These are phyloP conservation scores for Arrhamphus sclerolepis DNA, from an alignment of 2,797 vertebrate genomes.

Conservation along the genomic window DNA sequence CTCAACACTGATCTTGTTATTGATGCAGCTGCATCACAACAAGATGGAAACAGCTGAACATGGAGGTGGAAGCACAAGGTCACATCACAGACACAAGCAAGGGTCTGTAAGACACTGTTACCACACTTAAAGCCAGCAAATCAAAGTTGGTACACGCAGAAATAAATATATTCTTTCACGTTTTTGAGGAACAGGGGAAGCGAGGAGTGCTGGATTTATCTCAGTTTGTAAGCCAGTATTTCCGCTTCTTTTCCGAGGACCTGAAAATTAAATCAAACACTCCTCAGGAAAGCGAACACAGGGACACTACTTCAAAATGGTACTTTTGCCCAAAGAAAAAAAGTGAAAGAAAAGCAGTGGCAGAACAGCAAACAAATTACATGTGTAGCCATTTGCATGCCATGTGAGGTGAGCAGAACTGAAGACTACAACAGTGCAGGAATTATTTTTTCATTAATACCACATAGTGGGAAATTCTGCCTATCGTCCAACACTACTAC, in stretches of 20 bases:
- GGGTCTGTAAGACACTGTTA: slow-evolving; percentile 29
- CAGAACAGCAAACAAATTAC: slow-evolving; percentile 44
- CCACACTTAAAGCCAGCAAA: slow-evolving; percentile 60
- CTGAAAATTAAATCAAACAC: slow-evolving; percentile 81
- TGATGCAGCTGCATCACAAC: slow-evolving; percentile 58
- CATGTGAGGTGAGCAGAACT: slow-evolving; percentile 10
- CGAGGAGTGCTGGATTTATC: slow-evolving; percentile 80
- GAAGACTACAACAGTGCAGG: slow-evolving; percentile 13
- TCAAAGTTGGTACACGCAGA: slow-evolving; percentile 44
- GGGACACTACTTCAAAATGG: slow-evolving; percentile 23
- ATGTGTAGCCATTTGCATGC: slow-evolving; percentile 50
- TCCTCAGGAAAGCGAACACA: slow-evolving; percentile 69
- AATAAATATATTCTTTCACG: slow-evolving; percentile 69
- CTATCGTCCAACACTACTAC: not conserved
- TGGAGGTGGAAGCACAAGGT: slow-evolving; percentile 40
- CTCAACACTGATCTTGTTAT: slow-evolving; percentile 56
- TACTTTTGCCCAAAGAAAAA: slow-evolving; percentile 27
- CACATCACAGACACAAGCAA: slow-evolving; percentile 65
- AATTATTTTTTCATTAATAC: slow-evolving; percentile 16
- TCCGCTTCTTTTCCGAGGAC: slow-evolving; percentile 74
- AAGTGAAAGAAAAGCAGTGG: slow-evolving; percentile 52
- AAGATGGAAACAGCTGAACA: slow-evolving; percentile 39
- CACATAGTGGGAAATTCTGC: not conserved
- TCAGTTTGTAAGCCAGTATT: slow-evolving; percentile 68
- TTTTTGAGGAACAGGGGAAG: slow-evolving; percentile 71